These are phyloP conservation scores for Cordilura impudica DNA, from an alignment of 2,888 invertebrate genomes.

Conservation along the genomic window DNA sequence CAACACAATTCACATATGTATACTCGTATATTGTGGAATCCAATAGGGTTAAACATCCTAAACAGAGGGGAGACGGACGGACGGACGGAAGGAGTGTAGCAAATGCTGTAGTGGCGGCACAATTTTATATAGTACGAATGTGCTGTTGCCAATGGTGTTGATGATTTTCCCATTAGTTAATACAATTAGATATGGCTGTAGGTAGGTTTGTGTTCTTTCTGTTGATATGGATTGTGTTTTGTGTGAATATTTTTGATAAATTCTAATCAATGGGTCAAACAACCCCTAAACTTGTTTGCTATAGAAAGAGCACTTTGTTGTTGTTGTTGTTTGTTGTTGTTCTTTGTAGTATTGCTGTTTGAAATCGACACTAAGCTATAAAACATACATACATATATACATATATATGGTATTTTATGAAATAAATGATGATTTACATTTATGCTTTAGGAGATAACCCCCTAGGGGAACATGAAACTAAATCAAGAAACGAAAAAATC, in stretches of 20 bases:
- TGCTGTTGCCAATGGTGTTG: conserved; percentile 33
- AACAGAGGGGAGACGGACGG: not conserved
- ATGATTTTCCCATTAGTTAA: conserved; percentile 62
- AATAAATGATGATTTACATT: conserved; percentile 46
- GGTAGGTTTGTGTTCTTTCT: conserved; percentile 19
- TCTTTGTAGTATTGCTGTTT: conserved; percentile 14
- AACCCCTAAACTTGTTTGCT: conserved; percentile 48
- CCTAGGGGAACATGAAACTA: conserved; percentile 21
- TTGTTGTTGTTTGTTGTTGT: conserved; percentile 11
- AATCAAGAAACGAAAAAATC: not conserved
- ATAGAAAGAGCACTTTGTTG: conserved; percentile 35
- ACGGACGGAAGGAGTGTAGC: not conserved
- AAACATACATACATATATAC: not conserved
- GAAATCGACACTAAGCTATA: conserved; percentile 50
- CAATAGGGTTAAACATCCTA: not conserved
- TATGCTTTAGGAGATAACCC: conserved; percentile 45
- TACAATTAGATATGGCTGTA: conserved; percentile 54
- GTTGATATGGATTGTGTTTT: not conserved
- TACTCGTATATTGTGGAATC: not conserved
- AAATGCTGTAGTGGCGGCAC: not conserved
- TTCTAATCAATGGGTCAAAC: conserved; percentile 57
- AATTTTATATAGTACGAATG: not conserved
- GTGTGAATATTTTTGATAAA: not conserved
- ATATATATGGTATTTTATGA: conserved; percentile 9
- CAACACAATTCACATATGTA: not conserved